Conservation (phyloP, 2,888 invertebrate genomes). For the Trichogramma evanescens region DNA sequence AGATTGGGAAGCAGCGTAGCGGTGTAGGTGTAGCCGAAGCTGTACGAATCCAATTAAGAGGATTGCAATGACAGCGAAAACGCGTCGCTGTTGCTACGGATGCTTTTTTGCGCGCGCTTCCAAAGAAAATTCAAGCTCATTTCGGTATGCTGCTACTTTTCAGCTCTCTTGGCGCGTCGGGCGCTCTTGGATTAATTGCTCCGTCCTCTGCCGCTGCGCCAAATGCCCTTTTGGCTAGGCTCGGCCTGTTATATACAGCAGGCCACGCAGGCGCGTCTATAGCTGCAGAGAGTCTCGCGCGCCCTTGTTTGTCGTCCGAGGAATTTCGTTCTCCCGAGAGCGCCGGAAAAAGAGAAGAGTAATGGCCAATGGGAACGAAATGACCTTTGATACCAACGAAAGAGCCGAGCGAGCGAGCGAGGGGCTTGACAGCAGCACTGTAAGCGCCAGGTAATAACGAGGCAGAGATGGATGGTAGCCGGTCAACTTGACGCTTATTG, state of each 20-base stretch:
- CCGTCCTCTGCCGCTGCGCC: no score
- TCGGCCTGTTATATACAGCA: no score
- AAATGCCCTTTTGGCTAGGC: no score
- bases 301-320: background rate
- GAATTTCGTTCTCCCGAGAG: constrained; percentile 10
- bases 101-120: no score
- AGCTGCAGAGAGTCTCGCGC: background rate
- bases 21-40: no score
- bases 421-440: background rate
- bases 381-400: constrained; percentile 28
- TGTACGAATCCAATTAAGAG: constrained; percentile 20
- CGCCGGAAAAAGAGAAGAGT: constrained; percentile 14
- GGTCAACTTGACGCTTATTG: constrained; percentile 20
- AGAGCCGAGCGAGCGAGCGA: background rate
- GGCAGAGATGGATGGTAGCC: constrained; percentile 23
- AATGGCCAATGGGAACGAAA: constrained; percentile 30
- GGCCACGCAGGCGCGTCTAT: background rate
- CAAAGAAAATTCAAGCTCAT: constrained; percentile 12
- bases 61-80: constrained; percentile 9
- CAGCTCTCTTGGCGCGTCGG: background rate
- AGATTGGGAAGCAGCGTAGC: no score
- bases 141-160: constrained; percentile 22
- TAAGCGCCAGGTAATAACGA: constrained; percentile 22
- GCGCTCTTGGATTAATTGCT: no score
- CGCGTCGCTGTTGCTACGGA: background rate